A percentile compares a stretch with the other conserved stretches of the same genome.
Conservation (phyloP, 2,113 vertebrate species). For the Hyla sarda region DNA sequence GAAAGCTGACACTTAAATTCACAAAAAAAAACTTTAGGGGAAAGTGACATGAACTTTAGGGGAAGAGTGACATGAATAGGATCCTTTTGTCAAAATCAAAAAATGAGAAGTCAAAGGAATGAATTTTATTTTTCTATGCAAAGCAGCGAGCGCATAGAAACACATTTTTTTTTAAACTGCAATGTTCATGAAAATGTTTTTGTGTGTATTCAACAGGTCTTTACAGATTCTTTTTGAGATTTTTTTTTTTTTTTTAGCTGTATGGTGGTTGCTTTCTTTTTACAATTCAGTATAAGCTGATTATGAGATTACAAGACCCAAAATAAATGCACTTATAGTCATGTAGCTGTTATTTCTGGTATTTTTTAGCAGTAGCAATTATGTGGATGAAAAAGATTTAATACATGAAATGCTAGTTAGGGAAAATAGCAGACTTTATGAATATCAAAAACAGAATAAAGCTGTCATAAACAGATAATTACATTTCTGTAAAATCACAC, state of each 20-base stretch:
- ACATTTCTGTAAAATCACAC: not conserved
- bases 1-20: slow-evolving; percentile 38
- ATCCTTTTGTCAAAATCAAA: slow-evolving; percentile 12
- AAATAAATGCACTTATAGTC: not conserved
- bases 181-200: not conserved
- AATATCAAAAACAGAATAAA: not conserved
- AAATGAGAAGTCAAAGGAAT: slow-evolving; percentile 13
- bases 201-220: not conserved
- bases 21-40: slow-evolving; percentile 30
- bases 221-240: not conserved
- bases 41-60: slow-evolving; percentile 8
- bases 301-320: not conserved
- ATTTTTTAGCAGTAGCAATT: not conserved
- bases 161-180: not conserved
- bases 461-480: not conserved
- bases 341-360: not conserved
- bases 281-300: not conserved
- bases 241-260: not conserved
- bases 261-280: not conserved
- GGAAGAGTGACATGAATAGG: slow-evolving; percentile 37
- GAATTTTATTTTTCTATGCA: slow-evolving; percentile 28
- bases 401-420: not conserved
- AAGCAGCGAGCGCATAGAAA: not conserved
- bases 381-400: not conserved
- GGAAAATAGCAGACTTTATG: not conserved